Percentiles rank a stretch among this genome's conserved stretches.
These are phyloP conservation scores for Nemapogon koenigi DNA, from an alignment of 2,888 invertebrate genomes.

Conservation along the genomic window DNA sequence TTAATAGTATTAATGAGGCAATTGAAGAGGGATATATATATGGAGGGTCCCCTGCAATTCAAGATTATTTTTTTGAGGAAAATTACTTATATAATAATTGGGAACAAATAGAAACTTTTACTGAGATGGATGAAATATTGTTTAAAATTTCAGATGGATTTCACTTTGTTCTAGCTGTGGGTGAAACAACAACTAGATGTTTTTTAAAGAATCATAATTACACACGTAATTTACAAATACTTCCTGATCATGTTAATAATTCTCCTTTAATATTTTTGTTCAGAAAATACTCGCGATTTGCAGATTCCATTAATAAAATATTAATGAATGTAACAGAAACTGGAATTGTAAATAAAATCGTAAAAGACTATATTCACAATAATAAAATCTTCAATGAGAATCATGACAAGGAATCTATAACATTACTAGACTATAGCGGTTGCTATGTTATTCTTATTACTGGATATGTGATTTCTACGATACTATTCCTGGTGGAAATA, in stretches of 20 bases:
- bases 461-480: conserved; percentile 3
- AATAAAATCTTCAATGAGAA: not conserved
- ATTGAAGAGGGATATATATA: conserved; percentile 15
- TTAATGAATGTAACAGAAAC: not conserved
- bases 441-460: not conserved
- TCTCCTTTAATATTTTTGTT: not conserved
- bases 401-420: not conserved
- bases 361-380: not conserved
- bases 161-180: not conserved
- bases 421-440: not conserved
- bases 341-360: not conserved
- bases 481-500: not conserved
- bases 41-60: not conserved
- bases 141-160: not conserved
- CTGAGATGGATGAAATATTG: not conserved
- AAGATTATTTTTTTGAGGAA: not conserved
- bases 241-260: not conserved
- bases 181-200: not conserved
- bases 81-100: not conserved
- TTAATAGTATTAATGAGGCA: conserved; percentile 34
- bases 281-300: not conserved
- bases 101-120: not conserved
- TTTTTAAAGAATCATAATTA: not conserved
- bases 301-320: not conserved
- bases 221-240: not conserved